phyloP scores from a whole-genome alignment of 1,140 invertebrate genomes.

The Sipha flava region DNA sequence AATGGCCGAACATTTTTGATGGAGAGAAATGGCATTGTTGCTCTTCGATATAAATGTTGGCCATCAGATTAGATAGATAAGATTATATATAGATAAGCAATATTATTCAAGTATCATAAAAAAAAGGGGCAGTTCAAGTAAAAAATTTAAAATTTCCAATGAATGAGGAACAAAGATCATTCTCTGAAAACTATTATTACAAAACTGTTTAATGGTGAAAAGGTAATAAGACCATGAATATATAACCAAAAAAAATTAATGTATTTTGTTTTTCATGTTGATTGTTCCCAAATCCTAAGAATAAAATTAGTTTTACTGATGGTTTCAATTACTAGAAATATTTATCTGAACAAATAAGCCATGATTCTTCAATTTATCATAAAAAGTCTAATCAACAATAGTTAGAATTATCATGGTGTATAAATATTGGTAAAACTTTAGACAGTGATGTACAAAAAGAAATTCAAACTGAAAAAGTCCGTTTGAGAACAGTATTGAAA shows the following conservation, averaged over 20 bases:
- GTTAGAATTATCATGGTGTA: background rate
- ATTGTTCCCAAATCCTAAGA: background rate
- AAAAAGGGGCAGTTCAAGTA: background rate
- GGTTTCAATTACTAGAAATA: background rate
- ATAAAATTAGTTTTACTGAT: background rate
- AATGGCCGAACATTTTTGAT: too few species aligned
- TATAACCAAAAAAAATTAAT: conserved; percentile 19
- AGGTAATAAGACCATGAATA: conserved; percentile 5
- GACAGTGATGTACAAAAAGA: background rate
- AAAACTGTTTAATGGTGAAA: conserved; percentile 14
- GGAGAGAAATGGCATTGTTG: too few species aligned
- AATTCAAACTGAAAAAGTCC: background rate
- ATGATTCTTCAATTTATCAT: background rate
- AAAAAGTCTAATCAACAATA: background rate
- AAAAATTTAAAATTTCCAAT: background rate
- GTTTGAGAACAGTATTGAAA: conserved; percentile 30
- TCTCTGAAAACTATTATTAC: background rate
- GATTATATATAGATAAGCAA: background rate
- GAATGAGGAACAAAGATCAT: background rate
- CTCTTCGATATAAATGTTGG: too few species aligned
- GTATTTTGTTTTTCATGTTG: background rate
- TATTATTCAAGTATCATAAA: background rate
- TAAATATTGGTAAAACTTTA: background rate
- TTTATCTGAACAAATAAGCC: background rate
- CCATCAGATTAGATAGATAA: too few species aligned